Evolutionary conservation across 2,888 invertebrate genomes (phyloP), one percentile per base, ranked within the genome.

Genomic region (Chymomyza amoena): DNA sequence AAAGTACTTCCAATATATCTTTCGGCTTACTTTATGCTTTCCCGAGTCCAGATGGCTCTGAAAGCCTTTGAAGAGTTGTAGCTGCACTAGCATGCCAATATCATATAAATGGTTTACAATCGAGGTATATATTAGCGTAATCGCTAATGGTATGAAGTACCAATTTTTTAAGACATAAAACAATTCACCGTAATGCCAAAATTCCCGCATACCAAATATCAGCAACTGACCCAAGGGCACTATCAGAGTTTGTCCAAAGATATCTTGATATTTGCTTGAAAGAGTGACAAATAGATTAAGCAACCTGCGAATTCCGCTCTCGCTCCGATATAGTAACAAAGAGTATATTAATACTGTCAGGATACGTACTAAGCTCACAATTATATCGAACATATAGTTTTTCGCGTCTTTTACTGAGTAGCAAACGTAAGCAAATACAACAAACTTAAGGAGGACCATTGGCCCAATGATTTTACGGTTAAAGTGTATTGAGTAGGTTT

Each of bases 381-480:
- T 36, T 6, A n/a, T n/a, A n/a, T n/a, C n/a, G n/a, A n/a, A n/a
- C n/a, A n/a, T n/a, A n/a, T n/a, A n/a, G n/a, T n/a, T n/a, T n/a
- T n/a, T n/a, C n/a, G n/a, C n/a, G n/a, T n/a, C n/a, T n/a, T n/a
- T n/a, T n/a, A n/a, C n/a, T n/a, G n/a, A n/a, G n/a, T n/a, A 39
- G 39, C 39, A 20, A 20, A 3, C 3, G 3, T 1, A 20, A 2
- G 3, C 1, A 20, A 20, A 20, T 25, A 25, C 25, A 3, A 25
- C 2, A 25, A 2, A 6, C 36, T 9, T 0, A 36, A 36, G 0
- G 25, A 36, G 0, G 2, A 0, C 1, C 2, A 9, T 1, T 1
- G 36, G 36, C 6, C 6, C 6, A 9, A 36, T 45, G 1, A 13
- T 2, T 5, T 13, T 7, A 2, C 13, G 7, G 39, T 6, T 5